phyloP scores from a whole-genome alignment of 1,140 invertebrate genomes.

The Drosophila pruinosa region DNA sequence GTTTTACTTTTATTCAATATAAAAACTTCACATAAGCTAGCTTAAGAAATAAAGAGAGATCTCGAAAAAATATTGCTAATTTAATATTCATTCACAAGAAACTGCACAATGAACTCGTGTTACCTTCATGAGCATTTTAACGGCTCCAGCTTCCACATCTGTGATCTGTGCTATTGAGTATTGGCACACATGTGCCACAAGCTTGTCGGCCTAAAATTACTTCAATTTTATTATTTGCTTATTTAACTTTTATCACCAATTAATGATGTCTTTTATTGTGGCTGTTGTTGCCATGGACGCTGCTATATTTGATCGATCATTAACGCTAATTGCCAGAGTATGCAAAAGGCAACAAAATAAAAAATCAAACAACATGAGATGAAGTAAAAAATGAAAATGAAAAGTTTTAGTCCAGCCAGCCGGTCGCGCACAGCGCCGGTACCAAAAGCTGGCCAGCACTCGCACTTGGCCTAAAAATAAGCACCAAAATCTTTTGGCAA shows the following conservation, averaged over 20 bases:
- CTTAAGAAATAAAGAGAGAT: background rate
- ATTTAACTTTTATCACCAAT: slow-evolving; percentile 82
- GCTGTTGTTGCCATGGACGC: slow-evolving; percentile 22
- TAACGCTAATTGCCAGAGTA: slow-evolving; percentile 69
- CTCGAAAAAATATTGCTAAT: background rate
- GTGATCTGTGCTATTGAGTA: background rate
- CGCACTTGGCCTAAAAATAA: slow-evolving; percentile 58
- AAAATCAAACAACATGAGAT: slow-evolving; percentile 2
- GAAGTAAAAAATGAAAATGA: slow-evolving; percentile 37
- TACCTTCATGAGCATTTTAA: background rate
- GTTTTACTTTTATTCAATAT: too few relatives aligned
- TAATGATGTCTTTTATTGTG: slow-evolving; percentile 39
- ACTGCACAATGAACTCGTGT: background rate
- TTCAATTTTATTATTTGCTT: slow-evolving; percentile 78
- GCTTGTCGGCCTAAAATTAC: slow-evolving; percentile 48
- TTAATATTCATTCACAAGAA: slow-evolving; percentile 10
- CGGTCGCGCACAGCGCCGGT: background rate
- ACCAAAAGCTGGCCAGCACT: slow-evolving; percentile 10
- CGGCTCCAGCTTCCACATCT: background rate
- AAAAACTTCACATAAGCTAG: too few relatives aligned
- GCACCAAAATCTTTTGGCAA: slow-evolving; percentile 46
- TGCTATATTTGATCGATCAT: slow-evolving; percentile 60
- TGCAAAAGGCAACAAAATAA: slow-evolving; percentile 24
- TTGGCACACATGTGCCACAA: slow-evolving; percentile 39
- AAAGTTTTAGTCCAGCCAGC: slow-evolving; percentile 26